A percentile compares a stretch with the other conserved stretches of the same genome.
Evolutionary conservation across 2,888 invertebrate genomes (phyloP).

Genomic region (Dicranocentrus wangi): DNA sequence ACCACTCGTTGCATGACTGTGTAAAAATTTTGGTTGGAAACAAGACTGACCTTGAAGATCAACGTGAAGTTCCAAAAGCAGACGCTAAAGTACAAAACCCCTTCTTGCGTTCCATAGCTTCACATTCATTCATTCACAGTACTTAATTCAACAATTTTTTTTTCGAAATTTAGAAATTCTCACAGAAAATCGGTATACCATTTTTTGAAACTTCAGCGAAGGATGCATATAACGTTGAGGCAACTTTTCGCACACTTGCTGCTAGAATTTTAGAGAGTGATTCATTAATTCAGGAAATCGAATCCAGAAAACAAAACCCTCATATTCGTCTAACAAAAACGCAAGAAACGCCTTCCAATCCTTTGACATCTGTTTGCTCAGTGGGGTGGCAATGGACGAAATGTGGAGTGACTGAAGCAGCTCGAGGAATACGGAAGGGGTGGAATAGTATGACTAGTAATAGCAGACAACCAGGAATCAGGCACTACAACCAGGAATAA

Average conservation of each 20-base stretch:
- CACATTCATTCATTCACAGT: neutral
- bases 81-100: slow-evolving; percentile 64
- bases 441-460: slow-evolving; percentile 65
- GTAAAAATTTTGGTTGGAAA: slow-evolving; percentile 71
- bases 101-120: neutral
- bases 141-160: too few species aligned
- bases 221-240: slow-evolving; percentile 89
- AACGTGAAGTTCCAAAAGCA: slow-evolving; percentile 62
- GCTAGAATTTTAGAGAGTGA: slow-evolving; percentile 70
- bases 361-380: slow-evolving; percentile 63
- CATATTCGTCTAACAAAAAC: slow-evolving; percentile 64
- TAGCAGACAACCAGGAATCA: too few species aligned
- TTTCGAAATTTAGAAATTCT: slow-evolving; percentile 57
- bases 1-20: slow-evolving; percentile 66
- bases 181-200: slow-evolving; percentile 75
- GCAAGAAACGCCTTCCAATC: slow-evolving; percentile 46
- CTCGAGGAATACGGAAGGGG: slow-evolving; percentile 63
- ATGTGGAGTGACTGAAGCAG: slow-evolving; percentile 63
- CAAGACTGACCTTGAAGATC: slow-evolving; percentile 67
- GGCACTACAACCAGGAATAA: slow-evolving; percentile 43
- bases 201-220: slow-evolving; percentile 94
- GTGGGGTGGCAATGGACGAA: slow-evolving; percentile 69
- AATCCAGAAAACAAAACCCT: slow-evolving; percentile 60
- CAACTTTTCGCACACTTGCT: slow-evolving; percentile 81
- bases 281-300: slow-evolving; percentile 65